These are phyloP conservation scores for Strigamia crassipes DNA, from an alignment of 2,888 invertebrate genomes.

Conservation along the genomic window DNA sequence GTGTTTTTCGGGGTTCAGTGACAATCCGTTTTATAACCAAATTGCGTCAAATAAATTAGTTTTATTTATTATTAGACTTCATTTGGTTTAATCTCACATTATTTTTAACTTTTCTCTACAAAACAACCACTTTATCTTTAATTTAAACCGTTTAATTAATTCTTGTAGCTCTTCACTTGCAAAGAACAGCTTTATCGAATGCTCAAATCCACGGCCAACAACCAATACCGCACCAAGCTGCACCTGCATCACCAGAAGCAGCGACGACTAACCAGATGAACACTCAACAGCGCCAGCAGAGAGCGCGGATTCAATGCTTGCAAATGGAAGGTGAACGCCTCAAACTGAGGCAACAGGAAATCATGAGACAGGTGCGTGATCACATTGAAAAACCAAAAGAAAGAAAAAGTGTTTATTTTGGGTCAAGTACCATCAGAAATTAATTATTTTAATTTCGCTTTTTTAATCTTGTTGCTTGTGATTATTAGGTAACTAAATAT, in stretches of 20 bases:
- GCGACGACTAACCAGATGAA: constrained; percentile 47
- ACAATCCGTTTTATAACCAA: too few species aligned
- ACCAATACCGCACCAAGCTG: background rate
- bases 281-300: constrained; percentile 52
- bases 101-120: too few species aligned
- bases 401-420: background rate
- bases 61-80: too few species aligned
- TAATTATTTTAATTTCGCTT: background rate
- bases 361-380: constrained; percentile 68
- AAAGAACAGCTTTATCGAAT: constrained; percentile 42
- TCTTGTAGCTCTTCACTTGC: background rate
- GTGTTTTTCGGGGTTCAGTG: too few species aligned
- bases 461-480: constrained; percentile 3
- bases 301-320: constrained; percentile 72
- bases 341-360: constrained; percentile 86
- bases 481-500: background rate
- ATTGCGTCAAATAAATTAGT: too few species aligned
- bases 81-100: too few species aligned
- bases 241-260: background rate
- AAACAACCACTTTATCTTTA: too few species aligned
- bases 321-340: constrained; percentile 87
- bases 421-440: background rate
- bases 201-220: constrained; percentile 25
- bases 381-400: background rate
- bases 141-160: too few species aligned